A percentile compares a stretch with the other conserved stretches of the same genome.
Evolutionary conservation across 2,113 vertebrate genomes (phyloP).

Genomic region (Artemisiospiza belli): DNA sequence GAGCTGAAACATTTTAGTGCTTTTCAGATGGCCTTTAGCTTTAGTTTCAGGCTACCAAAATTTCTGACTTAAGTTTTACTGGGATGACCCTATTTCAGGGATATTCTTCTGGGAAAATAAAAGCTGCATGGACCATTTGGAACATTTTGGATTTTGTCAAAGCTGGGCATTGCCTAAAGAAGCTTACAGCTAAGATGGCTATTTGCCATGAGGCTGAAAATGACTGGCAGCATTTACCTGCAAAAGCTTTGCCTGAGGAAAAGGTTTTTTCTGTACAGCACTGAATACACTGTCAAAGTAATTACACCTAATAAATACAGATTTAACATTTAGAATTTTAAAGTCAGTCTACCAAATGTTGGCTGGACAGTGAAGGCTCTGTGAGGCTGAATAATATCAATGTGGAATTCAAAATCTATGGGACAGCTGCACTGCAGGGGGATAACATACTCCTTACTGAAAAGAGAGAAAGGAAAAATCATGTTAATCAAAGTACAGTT

Average conservation of each 20-base stretch:
- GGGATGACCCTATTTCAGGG: not conserved
- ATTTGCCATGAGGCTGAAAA: not conserved
- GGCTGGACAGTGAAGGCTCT: constrained; percentile 84
- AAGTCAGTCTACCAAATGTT: constrained; percentile 76
- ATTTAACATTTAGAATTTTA: not conserved
- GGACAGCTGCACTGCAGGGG: constrained; percentile 91
- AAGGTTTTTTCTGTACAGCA: not conserved
- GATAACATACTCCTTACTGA: constrained; percentile 80
- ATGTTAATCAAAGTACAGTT: not conserved
- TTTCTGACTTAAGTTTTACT: not conserved
- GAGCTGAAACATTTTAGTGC: not conserved
- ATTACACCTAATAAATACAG: not conserved
- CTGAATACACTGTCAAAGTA: not conserved
- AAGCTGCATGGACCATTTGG: rapidly evolving
- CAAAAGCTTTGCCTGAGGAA: not conserved
- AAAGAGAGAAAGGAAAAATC: constrained; percentile 13
- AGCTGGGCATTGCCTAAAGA: not conserved
- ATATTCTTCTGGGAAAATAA: not conserved
- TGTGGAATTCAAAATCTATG: constrained; percentile 89
- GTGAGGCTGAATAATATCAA: constrained; percentile 80
- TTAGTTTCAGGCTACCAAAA: not conserved
- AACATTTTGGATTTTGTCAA: not conserved
- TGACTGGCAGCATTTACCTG: not conserved
- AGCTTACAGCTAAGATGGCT: not conserved
- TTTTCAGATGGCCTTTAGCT: not conserved